Conservation (phyloP, 1,140 invertebrate species). For the Apocrypta bakeri region DNA sequence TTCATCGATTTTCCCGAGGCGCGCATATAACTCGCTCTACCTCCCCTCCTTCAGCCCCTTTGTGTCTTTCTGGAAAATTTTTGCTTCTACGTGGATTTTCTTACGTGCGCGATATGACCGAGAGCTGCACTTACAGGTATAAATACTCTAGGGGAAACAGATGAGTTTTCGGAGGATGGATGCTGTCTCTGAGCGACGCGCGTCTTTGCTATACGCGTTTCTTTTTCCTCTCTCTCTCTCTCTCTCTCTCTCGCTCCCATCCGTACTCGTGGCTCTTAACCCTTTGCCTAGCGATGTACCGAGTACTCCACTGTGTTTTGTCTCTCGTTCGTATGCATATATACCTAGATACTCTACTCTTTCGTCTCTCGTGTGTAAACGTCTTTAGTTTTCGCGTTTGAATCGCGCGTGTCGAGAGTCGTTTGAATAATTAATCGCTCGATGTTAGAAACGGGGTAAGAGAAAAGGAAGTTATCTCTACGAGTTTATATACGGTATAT, state of each 20-base stretch:
- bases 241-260: not conserved
- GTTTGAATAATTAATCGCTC: too few relatives aligned
- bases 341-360: too few relatives aligned
- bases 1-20: slow-evolving; percentile 28
- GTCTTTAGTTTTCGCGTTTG: too few relatives aligned
- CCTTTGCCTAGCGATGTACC: not conserved
- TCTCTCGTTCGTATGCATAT: too few relatives aligned
- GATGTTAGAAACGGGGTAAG: too few relatives aligned
- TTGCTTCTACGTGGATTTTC: not conserved
- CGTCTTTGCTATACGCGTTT: not conserved
- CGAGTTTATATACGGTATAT: too few relatives aligned
- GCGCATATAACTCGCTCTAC: not conserved
- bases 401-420: too few relatives aligned
- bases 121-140: too few relatives aligned
- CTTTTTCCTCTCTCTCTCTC: slow-evolving; percentile 20
- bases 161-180: not conserved
- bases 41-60: too few relatives aligned
- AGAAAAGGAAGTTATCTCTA: too few relatives aligned
- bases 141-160: not conserved
- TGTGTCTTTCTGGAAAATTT: not conserved
- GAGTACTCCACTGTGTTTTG: not conserved
- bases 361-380: too few relatives aligned
- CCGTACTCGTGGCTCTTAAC: not conserved
- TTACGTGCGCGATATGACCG: too few relatives aligned
- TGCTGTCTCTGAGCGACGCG: not conserved